A percentile compares a stretch with the other conserved stretches of the same genome.
Conservation (phyloP, 2,113 vertebrate species). For the Cyanoderma ruficeps region DNA sequence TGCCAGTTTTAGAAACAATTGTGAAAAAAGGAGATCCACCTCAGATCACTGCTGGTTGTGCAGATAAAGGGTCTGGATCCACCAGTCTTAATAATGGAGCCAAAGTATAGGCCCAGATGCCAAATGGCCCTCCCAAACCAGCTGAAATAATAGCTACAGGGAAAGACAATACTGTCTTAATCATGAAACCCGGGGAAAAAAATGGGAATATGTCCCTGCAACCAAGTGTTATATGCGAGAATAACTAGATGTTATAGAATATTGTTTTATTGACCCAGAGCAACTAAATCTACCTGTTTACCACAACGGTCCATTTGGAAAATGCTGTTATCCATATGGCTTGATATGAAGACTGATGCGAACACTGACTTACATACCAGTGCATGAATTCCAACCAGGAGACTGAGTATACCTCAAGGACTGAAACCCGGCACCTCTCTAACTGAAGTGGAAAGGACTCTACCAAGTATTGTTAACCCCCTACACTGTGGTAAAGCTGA, state of each 20-base stretch:
- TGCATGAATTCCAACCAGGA: no score
- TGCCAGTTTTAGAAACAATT: neutral
- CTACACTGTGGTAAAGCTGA: no score
- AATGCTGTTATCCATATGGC: no score
- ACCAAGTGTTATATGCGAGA: neutral
- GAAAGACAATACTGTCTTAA: neutral
- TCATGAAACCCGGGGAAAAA: neutral
- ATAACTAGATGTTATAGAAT: neutral
- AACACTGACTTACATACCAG: no score
- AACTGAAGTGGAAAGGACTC: no score
- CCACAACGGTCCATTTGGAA: no score
- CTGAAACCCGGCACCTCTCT: no score
- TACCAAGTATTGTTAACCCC: no score
- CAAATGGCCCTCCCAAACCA: neutral
- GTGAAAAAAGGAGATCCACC: neutral
- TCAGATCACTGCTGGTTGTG: neutral
- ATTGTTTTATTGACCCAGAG: neutral
- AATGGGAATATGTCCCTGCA: neutral
- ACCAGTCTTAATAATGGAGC: neutral
- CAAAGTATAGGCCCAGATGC: no score
- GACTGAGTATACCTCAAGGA: no score
- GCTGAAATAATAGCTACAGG: neutral
- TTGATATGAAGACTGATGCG: no score
- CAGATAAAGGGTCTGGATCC: neutral
- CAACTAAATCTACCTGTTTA: no score